A percentile compares a stretch with the other conserved stretches of the same genome.
Evolutionary conservation across 2,797 vertebrate genomes (phyloP).

Genomic region (Heterohyrax brucei): DNA sequence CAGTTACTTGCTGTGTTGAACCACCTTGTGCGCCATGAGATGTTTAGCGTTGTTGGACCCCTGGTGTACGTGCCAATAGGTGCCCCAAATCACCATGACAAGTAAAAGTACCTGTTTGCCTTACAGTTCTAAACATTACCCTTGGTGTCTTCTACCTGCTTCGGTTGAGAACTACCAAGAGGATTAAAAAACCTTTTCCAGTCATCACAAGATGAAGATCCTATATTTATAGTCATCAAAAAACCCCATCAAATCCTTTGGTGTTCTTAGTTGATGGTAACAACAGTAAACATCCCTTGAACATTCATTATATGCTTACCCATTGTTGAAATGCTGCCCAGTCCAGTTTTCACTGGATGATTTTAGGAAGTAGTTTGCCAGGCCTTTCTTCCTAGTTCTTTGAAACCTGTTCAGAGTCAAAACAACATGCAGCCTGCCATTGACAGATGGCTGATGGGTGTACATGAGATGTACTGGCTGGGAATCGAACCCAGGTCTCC

Average conservation of each 20-base stretch:
- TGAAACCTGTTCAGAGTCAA: too few species aligned
- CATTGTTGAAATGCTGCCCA: not conserved
- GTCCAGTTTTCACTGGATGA: not conserved
- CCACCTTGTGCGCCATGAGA: accelerated
- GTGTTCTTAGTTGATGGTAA: not conserved
- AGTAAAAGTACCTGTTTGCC: not conserved
- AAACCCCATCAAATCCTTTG: not conserved
- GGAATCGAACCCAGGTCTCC: too few species aligned
- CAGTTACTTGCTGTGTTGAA: not conserved
- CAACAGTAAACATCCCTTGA: not conserved
- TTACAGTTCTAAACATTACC: not conserved
- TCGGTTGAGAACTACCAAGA: not conserved
- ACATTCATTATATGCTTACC: not conserved
- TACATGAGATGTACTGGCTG: too few species aligned
- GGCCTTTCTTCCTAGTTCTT: not conserved
- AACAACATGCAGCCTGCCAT: too few species aligned
- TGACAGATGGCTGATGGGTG: too few species aligned
- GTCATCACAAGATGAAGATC: conserved; percentile 10
- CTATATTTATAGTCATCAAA: not conserved
- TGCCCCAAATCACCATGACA: not conserved
- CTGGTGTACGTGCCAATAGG: not conserved
- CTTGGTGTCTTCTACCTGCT: not conserved
- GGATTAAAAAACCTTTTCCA: not conserved
- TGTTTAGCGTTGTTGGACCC: too few species aligned
- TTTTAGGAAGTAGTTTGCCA: not conserved